Evolutionary conservation across 2,888 invertebrate species (phyloP), one percentile per base, ranked within the genome.

Genomic region (Lasioglossum zephyrum): DNA sequence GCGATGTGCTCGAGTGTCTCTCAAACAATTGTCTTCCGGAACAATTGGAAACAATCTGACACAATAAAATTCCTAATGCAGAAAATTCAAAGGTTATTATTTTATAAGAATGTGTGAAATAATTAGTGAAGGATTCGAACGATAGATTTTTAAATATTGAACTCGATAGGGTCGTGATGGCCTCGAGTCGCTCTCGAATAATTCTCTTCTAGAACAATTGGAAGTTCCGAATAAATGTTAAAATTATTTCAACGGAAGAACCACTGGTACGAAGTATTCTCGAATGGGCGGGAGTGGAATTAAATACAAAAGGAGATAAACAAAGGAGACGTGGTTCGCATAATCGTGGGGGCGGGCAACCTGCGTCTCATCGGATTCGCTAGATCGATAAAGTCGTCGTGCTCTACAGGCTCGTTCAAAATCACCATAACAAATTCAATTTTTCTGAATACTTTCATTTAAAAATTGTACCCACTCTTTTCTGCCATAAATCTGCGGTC

Each of bases 331-430:
- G 63, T 26, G 57, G 26, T 18, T 57, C 57, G 41, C 53, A 41
- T 26, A 18, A 60, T 73, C 44, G 80, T 74, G 73, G n/a, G 41
- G 63, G 73, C 69, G 78, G 78, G 18, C 36, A 41, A 49, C 31
- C 73, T 74, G 79, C 69, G 73, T 63, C 73, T 77, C 74, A 63
- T 80, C 84, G 57, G 82, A 78, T 77, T 81, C 66, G 84, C 70
- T 57, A 74, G 77, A 81, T 84, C 84, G 69, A 80, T 79, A 69
- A 70, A 47, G 26, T 72, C 70, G 69, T 79, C 57, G 57, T 69
- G 44, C 9, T 22, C 11, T 69, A 63, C 31, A 80, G 76, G 41
- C 77, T 73, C 18, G 60, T 36, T 77, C 36, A 22, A 69, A 73
- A 18, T 6, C 11, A 41, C 0, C 5, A 3, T 22, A 36, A 39